Evolutionary conservation across 2,113 vertebrate genomes (phyloP).

Genomic region (Macroglossus sobrinus): DNA sequence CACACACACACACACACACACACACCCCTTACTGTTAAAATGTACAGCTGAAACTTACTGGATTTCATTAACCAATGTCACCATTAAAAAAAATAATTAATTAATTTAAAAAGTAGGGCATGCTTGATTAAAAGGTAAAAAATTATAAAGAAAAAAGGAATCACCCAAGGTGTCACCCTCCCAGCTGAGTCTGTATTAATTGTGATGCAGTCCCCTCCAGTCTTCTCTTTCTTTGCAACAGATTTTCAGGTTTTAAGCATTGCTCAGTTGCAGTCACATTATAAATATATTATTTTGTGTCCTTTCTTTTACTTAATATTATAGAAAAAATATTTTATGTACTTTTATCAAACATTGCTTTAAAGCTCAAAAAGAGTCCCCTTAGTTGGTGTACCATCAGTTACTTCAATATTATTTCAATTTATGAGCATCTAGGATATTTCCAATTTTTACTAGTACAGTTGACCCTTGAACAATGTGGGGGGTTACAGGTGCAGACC

Average conservation of each 20-base stretch:
- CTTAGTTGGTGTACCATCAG: not conserved
- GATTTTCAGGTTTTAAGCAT: not conserved
- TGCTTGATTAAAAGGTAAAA: not conserved
- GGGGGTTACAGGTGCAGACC: not conserved
- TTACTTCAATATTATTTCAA: not conserved
- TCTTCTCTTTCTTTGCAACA: not conserved
- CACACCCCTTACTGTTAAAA: too few species aligned
- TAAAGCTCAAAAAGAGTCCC: not conserved
- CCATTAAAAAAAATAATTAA: too few species aligned
- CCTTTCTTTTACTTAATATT: not conserved
- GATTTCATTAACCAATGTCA: too few species aligned
- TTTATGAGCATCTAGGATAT: not conserved
- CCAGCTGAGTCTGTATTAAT: not conserved
- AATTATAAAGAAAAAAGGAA: not conserved
- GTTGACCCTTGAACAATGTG: not conserved
- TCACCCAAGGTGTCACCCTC: not conserved
- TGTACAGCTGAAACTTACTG: too few species aligned
- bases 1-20: too few species aligned
- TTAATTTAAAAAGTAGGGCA: not conserved
- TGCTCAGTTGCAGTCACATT: not conserved
- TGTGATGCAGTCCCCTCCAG: not conserved
- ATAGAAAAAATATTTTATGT: not conserved
- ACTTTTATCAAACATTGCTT: not conserved
- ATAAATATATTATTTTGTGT: not conserved
- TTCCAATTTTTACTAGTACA: not conserved